Base-by-base conservation (phyloP, 1,140 invertebrate species). In the Pararge aegeria region DNA sequence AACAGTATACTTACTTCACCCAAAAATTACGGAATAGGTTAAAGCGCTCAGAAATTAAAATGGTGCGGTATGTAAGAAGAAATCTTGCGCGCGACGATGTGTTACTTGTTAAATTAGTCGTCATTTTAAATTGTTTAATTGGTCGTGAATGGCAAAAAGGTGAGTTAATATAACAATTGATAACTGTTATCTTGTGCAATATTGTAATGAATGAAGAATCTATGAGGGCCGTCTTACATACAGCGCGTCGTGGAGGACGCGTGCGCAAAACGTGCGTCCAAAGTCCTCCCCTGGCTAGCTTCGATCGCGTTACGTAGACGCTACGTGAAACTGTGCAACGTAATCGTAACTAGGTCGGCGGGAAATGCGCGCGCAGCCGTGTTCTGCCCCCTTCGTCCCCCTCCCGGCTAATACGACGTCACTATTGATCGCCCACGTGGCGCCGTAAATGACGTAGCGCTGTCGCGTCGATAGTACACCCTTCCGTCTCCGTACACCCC, bases 351-450 rank as follows among this genome's bases (percentile, higher is more conserved):
- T 88, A 83, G 85, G 85, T 88, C 85, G 83, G 72, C 61, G 64
- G 70, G 67, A 20, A 61, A 50, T 83, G 83, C 81, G 85, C 81
- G 85, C 85, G 85, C 85, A 83, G 64, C 51, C 56, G 62, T 19
- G 58, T 29, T 38, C 49, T 53, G 21, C 61, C 34, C 44, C 53
- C 55, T 57, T 54, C 38, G 38, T n/a, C 64, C 21, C 60, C 24
- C 66, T 19, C 60, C 19, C 54, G 30, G 51, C 49, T 53, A 49
- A 57, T 53, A 61, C 70, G 75, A 86, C 83, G 85, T 88, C 85
- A 88, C 70, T 88, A 88, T 88, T 78, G 85, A 88, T 88, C 82
- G 78, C 48, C 77, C 81, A 86, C 85, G 83, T 86, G 85, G 83
- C 83, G 80, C 83, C 83, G 83, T 82, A 73, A 79, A 74, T 88